Conservation (phyloP, 1,140 invertebrate genomes). For the Drosophila pseudoobscura region DNA sequence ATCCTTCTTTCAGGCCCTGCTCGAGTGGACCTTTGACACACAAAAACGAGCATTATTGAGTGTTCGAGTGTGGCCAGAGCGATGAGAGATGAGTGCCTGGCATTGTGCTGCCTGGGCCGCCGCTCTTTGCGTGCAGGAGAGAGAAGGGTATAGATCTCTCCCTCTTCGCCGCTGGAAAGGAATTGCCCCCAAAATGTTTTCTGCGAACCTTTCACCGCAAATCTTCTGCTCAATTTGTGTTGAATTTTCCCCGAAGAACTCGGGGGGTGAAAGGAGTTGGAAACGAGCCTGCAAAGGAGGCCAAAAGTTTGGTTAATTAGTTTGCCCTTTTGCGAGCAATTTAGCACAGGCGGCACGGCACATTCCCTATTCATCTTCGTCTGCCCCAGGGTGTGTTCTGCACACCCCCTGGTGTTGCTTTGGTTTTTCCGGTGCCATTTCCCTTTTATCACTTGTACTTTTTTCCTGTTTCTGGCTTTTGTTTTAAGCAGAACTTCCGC, state of each 20-base stretch:
- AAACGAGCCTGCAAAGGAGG: background rate
- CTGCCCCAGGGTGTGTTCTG: background rate
- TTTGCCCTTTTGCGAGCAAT: constrained; percentile 63
- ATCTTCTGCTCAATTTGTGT: constrained; percentile 64
- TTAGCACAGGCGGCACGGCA: constrained; percentile 36
- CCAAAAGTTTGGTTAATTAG: constrained; percentile 66
- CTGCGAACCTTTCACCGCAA: constrained; percentile 12
- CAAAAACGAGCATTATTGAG: constrained; percentile 74
- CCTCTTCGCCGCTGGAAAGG: no score
- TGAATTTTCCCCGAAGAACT: constrained; percentile 10
- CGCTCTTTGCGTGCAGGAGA: constrained; percentile 13
- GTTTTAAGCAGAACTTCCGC: constrained; percentile 57
- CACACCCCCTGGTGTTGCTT: constrained; percentile 13
- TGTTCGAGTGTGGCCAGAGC: constrained; percentile 46
- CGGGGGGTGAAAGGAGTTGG: background rate
- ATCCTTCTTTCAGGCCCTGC: constrained; percentile 24
- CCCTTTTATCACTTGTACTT: constrained; percentile 42
- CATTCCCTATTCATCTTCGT: constrained; percentile 39
- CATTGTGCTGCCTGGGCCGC: constrained; percentile 33
- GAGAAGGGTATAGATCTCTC: no score
- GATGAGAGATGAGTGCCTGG: background rate
- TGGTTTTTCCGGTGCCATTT: constrained; percentile 60
- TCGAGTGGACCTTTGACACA: constrained; percentile 69
- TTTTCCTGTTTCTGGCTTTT: constrained; percentile 33
- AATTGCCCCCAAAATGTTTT: no score